These are phyloP conservation scores for Argyrosomus regius DNA, from an alignment of 2,797 vertebrate species.

Conservation along the genomic window DNA sequence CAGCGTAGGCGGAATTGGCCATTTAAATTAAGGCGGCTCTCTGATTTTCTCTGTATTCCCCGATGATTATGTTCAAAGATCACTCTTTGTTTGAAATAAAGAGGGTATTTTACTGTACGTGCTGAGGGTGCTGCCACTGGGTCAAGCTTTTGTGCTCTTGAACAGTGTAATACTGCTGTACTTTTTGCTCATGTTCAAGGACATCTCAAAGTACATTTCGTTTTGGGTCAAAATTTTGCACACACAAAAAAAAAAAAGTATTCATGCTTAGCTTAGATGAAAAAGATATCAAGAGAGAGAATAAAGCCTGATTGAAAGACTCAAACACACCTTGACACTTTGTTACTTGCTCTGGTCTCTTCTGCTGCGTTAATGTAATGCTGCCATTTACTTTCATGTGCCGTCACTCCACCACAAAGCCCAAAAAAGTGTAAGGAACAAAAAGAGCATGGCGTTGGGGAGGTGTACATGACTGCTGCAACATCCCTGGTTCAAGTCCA, in stretches of 20 bases:
- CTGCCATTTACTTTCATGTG: background rate
- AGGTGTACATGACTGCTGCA: background rate
- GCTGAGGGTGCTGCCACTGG: constrained; percentile 1
- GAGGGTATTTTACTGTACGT: background rate
- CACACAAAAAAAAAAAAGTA: no score
- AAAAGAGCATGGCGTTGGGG: background rate
- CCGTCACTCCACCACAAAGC: background rate
- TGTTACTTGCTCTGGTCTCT: background rate
- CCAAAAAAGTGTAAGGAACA: background rate
- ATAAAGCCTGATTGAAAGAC: background rate
- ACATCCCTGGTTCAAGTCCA: constrained; percentile 19
- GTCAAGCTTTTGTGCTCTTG: constrained; percentile 4
- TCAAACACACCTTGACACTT: background rate
- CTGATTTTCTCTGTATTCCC: constrained; percentile 22
- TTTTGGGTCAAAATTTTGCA: background rate
- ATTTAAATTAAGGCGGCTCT: constrained; percentile 10
- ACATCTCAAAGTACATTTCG: background rate
- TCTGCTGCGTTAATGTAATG: background rate
- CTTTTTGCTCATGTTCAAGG: background rate
- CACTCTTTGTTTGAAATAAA: constrained; percentile 23
- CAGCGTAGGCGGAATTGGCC: background rate
- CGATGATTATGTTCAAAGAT: constrained; percentile 48
- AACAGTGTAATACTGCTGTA: background rate
- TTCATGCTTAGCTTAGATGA: background rate
- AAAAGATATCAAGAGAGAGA: background rate